Percentiles rank a stretch among this genome's conserved stretches.
Conservation (phyloP, 2,888 invertebrate species). For the Brenthis ino region DNA sequence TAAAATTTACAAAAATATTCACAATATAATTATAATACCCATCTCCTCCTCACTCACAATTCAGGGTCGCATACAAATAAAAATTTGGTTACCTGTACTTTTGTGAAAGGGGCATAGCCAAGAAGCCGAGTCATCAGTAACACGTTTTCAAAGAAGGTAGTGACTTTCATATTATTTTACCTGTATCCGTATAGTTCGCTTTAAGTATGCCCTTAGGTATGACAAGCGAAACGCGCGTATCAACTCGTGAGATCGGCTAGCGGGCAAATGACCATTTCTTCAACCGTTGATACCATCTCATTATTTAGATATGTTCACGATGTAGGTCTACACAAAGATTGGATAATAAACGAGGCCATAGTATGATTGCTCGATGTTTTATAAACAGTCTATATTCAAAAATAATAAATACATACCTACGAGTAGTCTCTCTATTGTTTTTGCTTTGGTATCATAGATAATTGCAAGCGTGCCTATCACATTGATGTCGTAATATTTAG, state of each 20-base stretch:
- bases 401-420: constrained; percentile 6
- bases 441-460: constrained; percentile 14
- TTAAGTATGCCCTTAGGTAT: constrained; percentile 37
- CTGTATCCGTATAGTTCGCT: constrained; percentile 17
- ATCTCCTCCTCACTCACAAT: too few relatives aligned
- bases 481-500: constrained; percentile 17
- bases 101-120: too few relatives aligned
- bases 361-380: constrained; percentile 19
- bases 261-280: constrained; percentile 33
- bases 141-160: background rate
- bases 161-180: background rate
- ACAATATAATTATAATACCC: too few relatives aligned
- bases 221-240: constrained; percentile 34
- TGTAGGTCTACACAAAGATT: background rate
- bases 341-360: constrained; percentile 23
- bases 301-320: constrained; percentile 9
- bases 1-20: too few relatives aligned
- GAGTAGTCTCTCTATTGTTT: constrained; percentile 11
- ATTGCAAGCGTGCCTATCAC: constrained; percentile 28
- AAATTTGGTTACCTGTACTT: too few relatives aligned
- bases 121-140: background rate
- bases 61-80: too few relatives aligned
- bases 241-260: constrained; percentile 34
- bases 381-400: constrained; percentile 7
- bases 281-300: constrained; percentile 28